A percentile compares a stretch with the other conserved stretches of the same genome.
Evolutionary conservation across 2,113 vertebrate species (phyloP).

Genomic region (Mustela nigripes): DNA sequence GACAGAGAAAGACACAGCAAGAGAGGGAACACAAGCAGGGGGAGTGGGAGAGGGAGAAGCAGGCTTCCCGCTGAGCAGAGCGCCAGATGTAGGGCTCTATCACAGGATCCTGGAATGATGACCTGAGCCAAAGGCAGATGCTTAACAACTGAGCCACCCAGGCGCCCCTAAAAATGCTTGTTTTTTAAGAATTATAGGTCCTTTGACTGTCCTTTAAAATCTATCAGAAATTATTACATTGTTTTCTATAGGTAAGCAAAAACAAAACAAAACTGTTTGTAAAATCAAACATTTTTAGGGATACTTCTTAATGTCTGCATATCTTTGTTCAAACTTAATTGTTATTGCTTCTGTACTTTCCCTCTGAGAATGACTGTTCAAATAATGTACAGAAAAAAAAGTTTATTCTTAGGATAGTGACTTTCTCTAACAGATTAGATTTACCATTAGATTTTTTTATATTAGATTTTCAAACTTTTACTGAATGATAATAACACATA

Average conservation of each 20-base stretch:
- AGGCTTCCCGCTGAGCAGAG: too few species aligned
- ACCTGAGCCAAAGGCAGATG: too few species aligned
- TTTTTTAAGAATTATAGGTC: slow-evolving; percentile 53
- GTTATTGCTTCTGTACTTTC: not conserved
- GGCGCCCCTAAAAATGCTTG: not conserved
- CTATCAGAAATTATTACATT: slow-evolving; percentile 10
- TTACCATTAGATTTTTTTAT: not conserved
- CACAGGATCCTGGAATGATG: too few species aligned
- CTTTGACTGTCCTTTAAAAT: slow-evolving; percentile 18
- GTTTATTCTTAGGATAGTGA: slow-evolving; percentile 1
- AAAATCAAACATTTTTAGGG: not conserved
- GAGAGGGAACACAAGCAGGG: too few species aligned
- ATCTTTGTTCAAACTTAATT: slow-evolving; percentile 21
- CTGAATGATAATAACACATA: slow-evolving; percentile 18
- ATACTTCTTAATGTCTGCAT: not conserved
- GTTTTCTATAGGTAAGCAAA: slow-evolving; percentile 7
- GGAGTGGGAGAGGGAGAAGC: too few species aligned
- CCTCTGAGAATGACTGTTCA: not conserved
- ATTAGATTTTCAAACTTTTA: slow-evolving; percentile 39
- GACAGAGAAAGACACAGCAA: too few species aligned
- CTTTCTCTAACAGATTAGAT: not conserved
- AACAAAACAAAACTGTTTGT: not conserved
- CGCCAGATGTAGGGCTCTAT: too few species aligned
- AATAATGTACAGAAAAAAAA: slow-evolving; percentile 13
- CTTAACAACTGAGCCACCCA: too few species aligned